Evolutionary conservation across 1,140 invertebrate species (phyloP), one percentile per base, ranked within the genome.

Genomic region (Acromyrmex echinatior): DNA sequence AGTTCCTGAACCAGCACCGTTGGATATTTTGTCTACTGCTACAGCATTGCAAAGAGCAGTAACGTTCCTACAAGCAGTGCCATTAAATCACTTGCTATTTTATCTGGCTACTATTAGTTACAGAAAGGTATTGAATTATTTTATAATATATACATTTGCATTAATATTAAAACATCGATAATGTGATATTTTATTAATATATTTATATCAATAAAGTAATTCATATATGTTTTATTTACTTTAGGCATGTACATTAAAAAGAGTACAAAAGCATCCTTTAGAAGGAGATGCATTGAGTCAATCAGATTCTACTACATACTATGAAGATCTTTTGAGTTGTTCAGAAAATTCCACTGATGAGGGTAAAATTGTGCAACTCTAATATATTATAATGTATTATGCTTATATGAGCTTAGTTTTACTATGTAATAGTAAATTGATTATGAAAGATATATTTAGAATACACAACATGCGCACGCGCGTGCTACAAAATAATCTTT

Each of bases 231-330:
- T 65, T 76, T 18, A 21, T 63, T 81, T 45, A 77, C 90, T 87
- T 0, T 60, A 96, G 96, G 98, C 98, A 21, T 98, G 98, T 88
- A 97, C 97, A 51, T 94, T 98, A 88, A 98, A 98, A 93, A 96
- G 98, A 82, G 97, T 98, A 66, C 97, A 98, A 94, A 98, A 98
- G 93, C 97, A 98, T 95, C 97, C 97, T 68, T 95, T 96, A 3
- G 97, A 97, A 95, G 97, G 97, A 82, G 98, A 98, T 92, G 97
- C 97, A 12, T 97, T 98, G 62, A 98, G 98, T 92, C 97, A 97
- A 66, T 98, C 98, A 0, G 98, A 99, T 94, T 98, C 98, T 5
- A 98, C 98, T 58, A 98, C 98, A 25, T 99, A 98, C 94, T 99
- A 98, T 94, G 98, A 99, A 95, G 98, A 99, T 95, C 98, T 99